These are phyloP conservation scores for Zaprionus ghesquierei DNA, from an alignment of 1,140 invertebrate genomes.

Conservation along the genomic window DNA sequence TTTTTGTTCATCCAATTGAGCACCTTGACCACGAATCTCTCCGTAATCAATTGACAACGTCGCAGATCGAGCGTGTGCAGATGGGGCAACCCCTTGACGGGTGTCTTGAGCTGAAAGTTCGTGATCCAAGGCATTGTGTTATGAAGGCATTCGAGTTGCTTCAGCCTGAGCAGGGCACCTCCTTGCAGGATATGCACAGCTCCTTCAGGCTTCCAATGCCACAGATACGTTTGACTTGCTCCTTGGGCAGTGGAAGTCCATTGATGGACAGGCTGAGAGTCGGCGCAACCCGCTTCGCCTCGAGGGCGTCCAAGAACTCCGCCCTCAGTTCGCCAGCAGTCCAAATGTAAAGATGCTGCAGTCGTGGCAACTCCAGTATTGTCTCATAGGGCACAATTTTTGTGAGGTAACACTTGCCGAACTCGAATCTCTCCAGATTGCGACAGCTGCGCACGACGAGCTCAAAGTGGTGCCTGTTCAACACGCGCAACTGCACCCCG, in stretches of 20 bases:
- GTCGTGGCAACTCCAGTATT: background rate
- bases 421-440: background rate
- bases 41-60: background rate
- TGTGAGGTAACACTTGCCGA: background rate
- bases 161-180: background rate
- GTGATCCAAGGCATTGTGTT: background rate
- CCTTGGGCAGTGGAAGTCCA: background rate
- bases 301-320: background rate
- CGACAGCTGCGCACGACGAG: background rate
- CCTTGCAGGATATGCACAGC: background rate
- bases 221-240: constrained; percentile 1
- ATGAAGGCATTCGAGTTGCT: background rate
- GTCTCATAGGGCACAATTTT: background rate
- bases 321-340: background rate
- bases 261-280: background rate
- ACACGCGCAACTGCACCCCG: background rate
- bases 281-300: background rate
- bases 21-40: background rate
- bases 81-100: background rate
- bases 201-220: background rate
- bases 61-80: background rate
- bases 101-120: background rate
- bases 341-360: background rate
- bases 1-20: background rate
- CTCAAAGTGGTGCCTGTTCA: background rate